phyloP scores from a whole-genome alignment of 2,797 vertebrate genomes.

The Ambastaia sidthimunki region DNA sequence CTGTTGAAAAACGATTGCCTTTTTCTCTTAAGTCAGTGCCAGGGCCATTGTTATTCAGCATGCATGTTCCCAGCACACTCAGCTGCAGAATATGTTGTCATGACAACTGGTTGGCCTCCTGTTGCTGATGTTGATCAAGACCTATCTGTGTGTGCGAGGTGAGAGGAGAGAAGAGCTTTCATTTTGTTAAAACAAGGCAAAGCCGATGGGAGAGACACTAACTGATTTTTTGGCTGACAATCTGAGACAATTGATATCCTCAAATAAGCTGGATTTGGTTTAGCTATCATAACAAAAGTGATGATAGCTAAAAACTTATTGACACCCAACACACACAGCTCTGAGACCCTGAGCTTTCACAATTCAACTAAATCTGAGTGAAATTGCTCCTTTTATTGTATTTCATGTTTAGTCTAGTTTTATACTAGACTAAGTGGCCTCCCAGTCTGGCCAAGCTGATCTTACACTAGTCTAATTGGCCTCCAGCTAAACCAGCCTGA shows the following conservation, averaged over 20 bases:
- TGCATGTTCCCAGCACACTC: slow-evolving; percentile 65
- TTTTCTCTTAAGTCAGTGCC: slow-evolving; percentile 65
- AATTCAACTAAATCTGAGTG: slow-evolving; percentile 37
- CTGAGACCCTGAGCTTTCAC: slow-evolving; percentile 54
- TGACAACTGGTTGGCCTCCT: slow-evolving; percentile 75
- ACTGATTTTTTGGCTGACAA: slow-evolving; percentile 53
- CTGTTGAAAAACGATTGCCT: slow-evolving; percentile 46
- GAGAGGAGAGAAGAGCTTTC: slow-evolving; percentile 65
- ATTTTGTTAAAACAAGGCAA: slow-evolving; percentile 59
- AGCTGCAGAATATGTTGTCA: slow-evolving; percentile 72
- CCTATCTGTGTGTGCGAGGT: slow-evolving; percentile 59
- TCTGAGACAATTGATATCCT: slow-evolving; percentile 61
- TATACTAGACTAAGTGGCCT: background rate
- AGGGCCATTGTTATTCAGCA: slow-evolving; percentile 77
- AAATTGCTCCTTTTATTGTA: background rate
- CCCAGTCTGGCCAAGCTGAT: background rate
- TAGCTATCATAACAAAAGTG: slow-evolving; percentile 45
- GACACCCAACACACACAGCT: slow-evolving; percentile 59
- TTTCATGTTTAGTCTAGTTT: background rate
- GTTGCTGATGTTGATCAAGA: slow-evolving; percentile 76
- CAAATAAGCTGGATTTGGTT: slow-evolving; percentile 53
- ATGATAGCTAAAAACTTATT: slow-evolving; percentile 48
- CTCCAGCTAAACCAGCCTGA: background rate
- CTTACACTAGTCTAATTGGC: no score
- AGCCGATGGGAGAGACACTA: slow-evolving; percentile 46